These are phyloP conservation scores for Enteromius viviparus DNA, from an alignment of 2,797 vertebrate species.

Conservation along the genomic window DNA sequence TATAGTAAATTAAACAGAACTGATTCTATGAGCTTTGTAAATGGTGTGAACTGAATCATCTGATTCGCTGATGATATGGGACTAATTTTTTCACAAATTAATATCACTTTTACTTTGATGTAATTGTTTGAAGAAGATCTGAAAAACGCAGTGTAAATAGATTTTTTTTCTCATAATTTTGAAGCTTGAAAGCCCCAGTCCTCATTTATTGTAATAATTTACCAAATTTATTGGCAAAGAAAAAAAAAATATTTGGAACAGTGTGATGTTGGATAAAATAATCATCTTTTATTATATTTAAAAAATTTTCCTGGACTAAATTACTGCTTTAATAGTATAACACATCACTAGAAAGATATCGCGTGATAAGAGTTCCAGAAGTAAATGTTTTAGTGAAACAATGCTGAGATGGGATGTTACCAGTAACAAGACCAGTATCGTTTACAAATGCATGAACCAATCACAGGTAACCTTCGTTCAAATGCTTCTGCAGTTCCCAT, in stretches of 20 bases:
- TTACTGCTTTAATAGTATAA: background rate
- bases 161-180: too few species aligned
- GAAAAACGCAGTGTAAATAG: too few species aligned
- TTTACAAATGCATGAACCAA: constrained; percentile 31
- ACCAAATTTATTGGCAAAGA: too few species aligned
- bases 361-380: background rate
- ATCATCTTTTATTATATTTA: background rate
- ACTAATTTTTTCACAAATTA: background rate
- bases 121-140: background rate
- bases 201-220: background rate
- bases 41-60: background rate
- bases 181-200: background rate
- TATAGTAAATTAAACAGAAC: background rate
- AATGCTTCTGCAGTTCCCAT: constrained; percentile 45
- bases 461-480: constrained; percentile 36
- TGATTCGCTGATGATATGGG: background rate
- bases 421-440: background rate
- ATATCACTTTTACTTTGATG: background rate
- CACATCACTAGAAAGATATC: background rate
- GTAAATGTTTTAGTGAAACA: background rate
- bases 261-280: background rate
- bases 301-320: background rate
- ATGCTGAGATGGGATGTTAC: background rate
- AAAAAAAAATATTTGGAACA: background rate
- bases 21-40: background rate